A percentile compares a stretch with the other conserved stretches of the same genome.
Evolutionary conservation across 2,113 vertebrate genomes (phyloP).

Genomic region (Mustela lutreola): DNA sequence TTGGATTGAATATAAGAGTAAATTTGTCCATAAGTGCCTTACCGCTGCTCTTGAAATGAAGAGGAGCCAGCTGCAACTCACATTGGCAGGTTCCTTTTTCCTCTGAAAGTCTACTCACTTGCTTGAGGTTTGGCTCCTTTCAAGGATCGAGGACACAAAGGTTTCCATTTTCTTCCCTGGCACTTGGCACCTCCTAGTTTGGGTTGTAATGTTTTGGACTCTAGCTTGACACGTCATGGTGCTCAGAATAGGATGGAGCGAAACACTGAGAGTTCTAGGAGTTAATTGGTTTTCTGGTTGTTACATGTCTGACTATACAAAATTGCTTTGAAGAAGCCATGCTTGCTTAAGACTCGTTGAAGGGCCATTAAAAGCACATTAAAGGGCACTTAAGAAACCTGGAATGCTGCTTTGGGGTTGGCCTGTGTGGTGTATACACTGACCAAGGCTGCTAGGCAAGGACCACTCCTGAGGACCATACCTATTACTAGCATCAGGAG

Average conservation of each 20-base stretch:
- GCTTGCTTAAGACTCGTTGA: background rate
- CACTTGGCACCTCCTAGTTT: background rate
- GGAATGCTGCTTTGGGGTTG: background rate
- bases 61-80: background rate
- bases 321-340: background rate
- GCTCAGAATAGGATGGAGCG: background rate
- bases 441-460: background rate
- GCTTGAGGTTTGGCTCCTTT: background rate
- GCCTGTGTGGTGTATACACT: background rate
- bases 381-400: background rate
- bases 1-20: background rate
- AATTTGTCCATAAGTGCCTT: background rate
- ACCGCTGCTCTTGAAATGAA: background rate
- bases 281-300: background rate
- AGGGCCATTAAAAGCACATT: background rate
- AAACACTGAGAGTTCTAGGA: constrained; percentile 25
- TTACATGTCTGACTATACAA: background rate
- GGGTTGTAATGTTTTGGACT: constrained; percentile 7
- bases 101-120: background rate
- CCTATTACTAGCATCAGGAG: background rate
- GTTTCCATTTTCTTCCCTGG: background rate
- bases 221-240: background rate
- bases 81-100: background rate
- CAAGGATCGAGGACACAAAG: background rate
- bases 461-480: background rate